A percentile compares a stretch with the other conserved stretches of the same genome.
Conservation (phyloP, 2,113 vertebrate species). For the Nannospalax galili region DNA sequence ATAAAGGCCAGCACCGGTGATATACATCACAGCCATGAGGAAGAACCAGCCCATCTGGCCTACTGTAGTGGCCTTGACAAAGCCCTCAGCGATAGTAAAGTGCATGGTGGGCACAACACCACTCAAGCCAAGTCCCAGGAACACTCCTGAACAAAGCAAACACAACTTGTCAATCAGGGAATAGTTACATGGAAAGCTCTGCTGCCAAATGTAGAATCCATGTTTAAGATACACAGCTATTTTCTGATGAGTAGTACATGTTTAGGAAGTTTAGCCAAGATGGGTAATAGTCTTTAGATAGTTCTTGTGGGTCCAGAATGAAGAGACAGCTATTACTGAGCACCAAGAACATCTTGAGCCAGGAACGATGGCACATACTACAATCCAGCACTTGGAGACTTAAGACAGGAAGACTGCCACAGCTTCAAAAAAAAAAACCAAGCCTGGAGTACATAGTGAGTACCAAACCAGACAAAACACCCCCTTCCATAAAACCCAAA, state of each 20-base stretch:
- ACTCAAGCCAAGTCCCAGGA: conserved; percentile 96
- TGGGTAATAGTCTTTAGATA: background rate
- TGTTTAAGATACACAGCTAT: background rate
- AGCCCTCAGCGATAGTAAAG: conserved; percentile 98
- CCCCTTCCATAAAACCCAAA: too few species aligned
- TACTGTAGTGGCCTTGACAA: conserved; percentile 98
- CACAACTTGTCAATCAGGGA: fast-evolving
- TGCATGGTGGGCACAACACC: conserved; percentile 99
- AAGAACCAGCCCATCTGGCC: conserved; percentile 99
- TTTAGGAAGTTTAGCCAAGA: background rate
- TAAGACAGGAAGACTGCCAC: background rate
- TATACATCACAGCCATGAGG: conserved; percentile 99
- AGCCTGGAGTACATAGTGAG: background rate
- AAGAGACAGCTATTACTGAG: background rate
- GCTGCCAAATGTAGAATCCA: background rate
- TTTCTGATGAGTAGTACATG: background rate
- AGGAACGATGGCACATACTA: background rate
- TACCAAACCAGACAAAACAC: too few species aligned
- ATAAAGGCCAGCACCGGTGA: conserved; percentile 96
- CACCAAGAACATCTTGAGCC: background rate
- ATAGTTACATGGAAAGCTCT: background rate
- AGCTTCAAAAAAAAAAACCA: too few species aligned
- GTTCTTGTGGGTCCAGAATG: background rate
- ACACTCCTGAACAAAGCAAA: conserved; percentile 89
- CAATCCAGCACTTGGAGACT: background rate